Conservation (phyloP, 2,888 invertebrate species). For the Eudasyphora cyanicolor region DNA sequence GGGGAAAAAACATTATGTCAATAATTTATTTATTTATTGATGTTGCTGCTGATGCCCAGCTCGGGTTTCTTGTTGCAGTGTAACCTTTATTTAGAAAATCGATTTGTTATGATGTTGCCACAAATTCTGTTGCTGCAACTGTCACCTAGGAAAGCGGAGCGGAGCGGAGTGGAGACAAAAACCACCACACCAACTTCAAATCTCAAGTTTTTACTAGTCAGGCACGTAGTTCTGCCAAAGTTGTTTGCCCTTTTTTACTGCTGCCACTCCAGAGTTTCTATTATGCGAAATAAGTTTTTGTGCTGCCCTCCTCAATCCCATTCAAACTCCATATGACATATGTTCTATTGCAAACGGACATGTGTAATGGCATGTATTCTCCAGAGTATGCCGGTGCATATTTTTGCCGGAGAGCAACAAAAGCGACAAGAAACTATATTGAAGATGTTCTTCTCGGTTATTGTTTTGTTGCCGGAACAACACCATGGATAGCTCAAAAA, state of each 20-base stretch:
- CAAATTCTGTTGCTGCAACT: not conserved
- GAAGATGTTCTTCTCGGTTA: not conserved
- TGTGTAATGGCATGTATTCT: slow-evolving; percentile 75
- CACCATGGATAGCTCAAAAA: no score
- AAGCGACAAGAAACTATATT: slow-evolving; percentile 38
- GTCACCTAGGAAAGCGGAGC: not conserved
- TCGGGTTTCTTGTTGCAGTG: slow-evolving; percentile 40
- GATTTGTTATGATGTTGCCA: slow-evolving; percentile 58
- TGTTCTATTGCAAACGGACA: slow-evolving; percentile 77
- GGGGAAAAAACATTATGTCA: slow-evolving; percentile 65
- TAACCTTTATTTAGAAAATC: slow-evolving; percentile 45
- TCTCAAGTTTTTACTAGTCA: slow-evolving; percentile 56
- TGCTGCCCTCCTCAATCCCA: slow-evolving; percentile 66
- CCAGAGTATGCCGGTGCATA: slow-evolving; percentile 67
- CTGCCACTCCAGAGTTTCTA: slow-evolving; percentile 31
- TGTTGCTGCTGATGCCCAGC: slow-evolving; percentile 34
- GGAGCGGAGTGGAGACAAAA: no score
- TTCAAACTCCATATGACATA: slow-evolving; percentile 73
- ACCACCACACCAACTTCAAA: not conserved
- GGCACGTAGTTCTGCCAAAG: slow-evolving; percentile 50
- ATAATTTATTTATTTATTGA: slow-evolving; percentile 69
- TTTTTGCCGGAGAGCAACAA: no score
- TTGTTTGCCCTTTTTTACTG: slow-evolving; percentile 21
- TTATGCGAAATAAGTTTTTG: slow-evolving; percentile 36
- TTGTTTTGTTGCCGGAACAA: not conserved